Evolutionary conservation across 2,888 invertebrate genomes (phyloP).

Genomic region (Dilophus febrilis): DNA sequence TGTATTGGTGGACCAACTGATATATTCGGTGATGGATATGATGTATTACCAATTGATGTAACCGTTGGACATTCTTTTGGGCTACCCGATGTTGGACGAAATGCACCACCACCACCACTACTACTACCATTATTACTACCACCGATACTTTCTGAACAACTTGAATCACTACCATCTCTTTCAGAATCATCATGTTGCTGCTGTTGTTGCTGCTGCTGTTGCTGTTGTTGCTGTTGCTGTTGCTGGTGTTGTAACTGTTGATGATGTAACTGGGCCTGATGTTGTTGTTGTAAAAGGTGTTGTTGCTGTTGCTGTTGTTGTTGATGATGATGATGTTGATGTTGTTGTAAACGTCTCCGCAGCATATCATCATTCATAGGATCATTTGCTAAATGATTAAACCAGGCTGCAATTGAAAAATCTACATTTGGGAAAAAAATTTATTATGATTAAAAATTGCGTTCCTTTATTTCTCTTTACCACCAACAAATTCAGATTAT

Average conservation of each 20-base stretch:
- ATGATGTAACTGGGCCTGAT: slow-evolving; percentile 23
- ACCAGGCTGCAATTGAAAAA: slow-evolving; percentile 36
- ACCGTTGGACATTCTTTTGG: slow-evolving; percentile 31
- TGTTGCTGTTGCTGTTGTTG: slow-evolving; percentile 33
- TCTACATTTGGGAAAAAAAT: neutral
- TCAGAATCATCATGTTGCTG: slow-evolving; percentile 44
- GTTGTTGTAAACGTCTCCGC: slow-evolving; percentile 7
- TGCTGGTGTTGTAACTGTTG: too few relatives aligned
- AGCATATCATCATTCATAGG: slow-evolving; percentile 5
- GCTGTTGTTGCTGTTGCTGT: slow-evolving; percentile 19
- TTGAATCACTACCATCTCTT: slow-evolving; percentile 52
- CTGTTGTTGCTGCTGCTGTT: slow-evolving; percentile 24
- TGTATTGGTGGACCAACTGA: slow-evolving; percentile 88
- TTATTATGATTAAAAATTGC: too few relatives aligned
- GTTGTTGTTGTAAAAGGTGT: slow-evolving; percentile 27
- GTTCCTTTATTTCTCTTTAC: too few relatives aligned
- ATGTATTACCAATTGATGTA: slow-evolving; percentile 33
- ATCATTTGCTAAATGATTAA: slow-evolving; percentile 41
- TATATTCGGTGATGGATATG: slow-evolving; percentile 79
- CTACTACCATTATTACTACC: slow-evolving; percentile 31
- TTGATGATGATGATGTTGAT: slow-evolving; percentile 38
- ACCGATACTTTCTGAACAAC: slow-evolving; percentile 47
- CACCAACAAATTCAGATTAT: neutral
- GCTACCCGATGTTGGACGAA: slow-evolving; percentile 32
- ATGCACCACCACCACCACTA: slow-evolving; percentile 19